Percentiles rank a stretch among this genome's conserved stretches.
phyloP scores from a whole-genome alignment of 2,888 invertebrate genomes.

The Diarsia dahlii region DNA sequence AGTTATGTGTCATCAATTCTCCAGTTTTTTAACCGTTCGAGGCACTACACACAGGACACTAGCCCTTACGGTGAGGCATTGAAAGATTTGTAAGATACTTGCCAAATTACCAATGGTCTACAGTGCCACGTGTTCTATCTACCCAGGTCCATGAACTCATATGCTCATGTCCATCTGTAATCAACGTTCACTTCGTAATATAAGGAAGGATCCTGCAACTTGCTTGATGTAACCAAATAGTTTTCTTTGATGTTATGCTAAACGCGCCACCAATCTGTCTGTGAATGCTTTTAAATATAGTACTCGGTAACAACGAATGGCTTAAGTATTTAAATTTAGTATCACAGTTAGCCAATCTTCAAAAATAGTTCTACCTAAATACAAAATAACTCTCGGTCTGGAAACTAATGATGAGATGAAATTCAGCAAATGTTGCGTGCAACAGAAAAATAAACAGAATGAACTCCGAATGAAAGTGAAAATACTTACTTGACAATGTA shows the following conservation, averaged over 20 bases:
- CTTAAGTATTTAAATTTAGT: constrained; percentile 25
- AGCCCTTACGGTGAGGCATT: constrained; percentile 5
- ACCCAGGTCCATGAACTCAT: constrained; percentile 37
- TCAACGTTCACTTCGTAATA: neutral
- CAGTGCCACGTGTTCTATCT: constrained; percentile 11
- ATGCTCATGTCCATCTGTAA: neutral
- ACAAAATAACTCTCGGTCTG: constrained; percentile 27
- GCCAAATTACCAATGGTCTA: constrained; percentile 27
- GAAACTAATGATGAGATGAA: constrained; percentile 26
- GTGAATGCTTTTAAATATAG: constrained; percentile 47
- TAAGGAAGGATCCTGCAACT: constrained; percentile 21
- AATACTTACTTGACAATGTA: constrained; percentile 58
- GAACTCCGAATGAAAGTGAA: constrained; percentile 42
- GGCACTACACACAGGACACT: neutral
- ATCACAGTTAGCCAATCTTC: constrained; percentile 30
- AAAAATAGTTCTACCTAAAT: constrained; percentile 39
- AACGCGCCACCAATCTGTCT: constrained; percentile 38
- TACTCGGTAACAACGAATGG: constrained; percentile 24
- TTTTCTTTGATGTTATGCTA: constrained; percentile 33
- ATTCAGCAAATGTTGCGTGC: constrained; percentile 26
- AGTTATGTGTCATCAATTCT: neutral
- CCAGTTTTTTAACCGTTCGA: neutral
- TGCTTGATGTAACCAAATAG: constrained; percentile 21
- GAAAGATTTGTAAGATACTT: constrained; percentile 28
- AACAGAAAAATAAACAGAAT: constrained; percentile 47